A percentile compares a stretch with the other conserved stretches of the same genome.
Conservation (phyloP, 2,797 vertebrate genomes). For the Cephalopachus bancanus region DNA sequence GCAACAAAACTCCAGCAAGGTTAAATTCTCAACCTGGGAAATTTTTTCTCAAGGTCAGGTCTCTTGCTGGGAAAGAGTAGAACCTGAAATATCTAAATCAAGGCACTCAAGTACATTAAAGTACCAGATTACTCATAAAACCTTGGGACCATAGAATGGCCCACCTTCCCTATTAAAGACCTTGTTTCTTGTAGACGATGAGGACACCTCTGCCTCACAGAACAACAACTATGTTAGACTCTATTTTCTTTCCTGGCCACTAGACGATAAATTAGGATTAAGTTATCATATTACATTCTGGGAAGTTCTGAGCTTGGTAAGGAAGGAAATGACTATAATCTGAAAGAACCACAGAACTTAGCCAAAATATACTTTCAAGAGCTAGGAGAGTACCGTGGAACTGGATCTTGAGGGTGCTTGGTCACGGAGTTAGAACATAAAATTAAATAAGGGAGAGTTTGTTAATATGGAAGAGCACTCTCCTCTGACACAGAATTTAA, state of each 20-base stretch:
- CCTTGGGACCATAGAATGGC: not conserved
- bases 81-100: not conserved
- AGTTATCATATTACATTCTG: not conserved
- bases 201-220: not conserved
- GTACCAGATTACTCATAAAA: not conserved
- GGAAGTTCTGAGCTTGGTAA: not conserved
- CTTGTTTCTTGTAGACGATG: not conserved
- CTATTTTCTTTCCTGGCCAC: not conserved
- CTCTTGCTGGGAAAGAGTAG: not conserved
- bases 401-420: not conserved
- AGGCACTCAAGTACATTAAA: not conserved
- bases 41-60: not conserved
- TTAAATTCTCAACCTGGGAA: conserved; percentile 32
- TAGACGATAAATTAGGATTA: not conserved
- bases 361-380: not conserved
- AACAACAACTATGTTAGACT: not conserved
- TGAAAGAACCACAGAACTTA: not conserved
- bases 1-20: conserved; percentile 13
- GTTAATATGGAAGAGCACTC: not conserved
- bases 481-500: not conserved
- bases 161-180: not conserved
- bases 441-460: not conserved
- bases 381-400: not conserved
- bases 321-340: not conserved
- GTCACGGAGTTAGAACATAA: not conserved